These are phyloP conservation scores for Tragulus kanchil DNA, from an alignment of 2,113 vertebrate genomes.

Conservation along the genomic window DNA sequence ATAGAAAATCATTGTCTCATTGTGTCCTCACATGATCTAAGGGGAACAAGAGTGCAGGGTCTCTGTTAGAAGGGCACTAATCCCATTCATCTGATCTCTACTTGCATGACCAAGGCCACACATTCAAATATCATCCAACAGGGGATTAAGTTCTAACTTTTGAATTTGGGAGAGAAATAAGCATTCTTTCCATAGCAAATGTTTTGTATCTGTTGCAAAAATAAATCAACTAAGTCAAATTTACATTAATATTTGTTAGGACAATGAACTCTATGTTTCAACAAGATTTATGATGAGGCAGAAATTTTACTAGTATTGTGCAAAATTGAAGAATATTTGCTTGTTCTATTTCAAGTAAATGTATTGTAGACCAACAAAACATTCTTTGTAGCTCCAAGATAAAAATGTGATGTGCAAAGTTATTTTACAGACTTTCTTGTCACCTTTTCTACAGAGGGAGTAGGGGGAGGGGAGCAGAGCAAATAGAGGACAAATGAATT, in stretches of 20 bases:
- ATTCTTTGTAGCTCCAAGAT: not conserved
- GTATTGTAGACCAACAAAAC: not conserved
- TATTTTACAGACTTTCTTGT: not conserved
- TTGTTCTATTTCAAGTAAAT: not conserved
- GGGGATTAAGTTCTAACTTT: not conserved
- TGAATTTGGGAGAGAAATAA: not conserved
- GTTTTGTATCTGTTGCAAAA: not conserved
- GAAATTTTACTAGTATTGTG: not conserved
- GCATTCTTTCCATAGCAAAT: not conserved
- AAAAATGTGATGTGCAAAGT: not conserved
- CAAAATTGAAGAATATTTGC: not conserved
- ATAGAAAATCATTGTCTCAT: not conserved
- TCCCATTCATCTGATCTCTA: not conserved
- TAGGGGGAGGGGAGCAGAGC: not conserved
- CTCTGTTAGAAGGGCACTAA: not conserved
- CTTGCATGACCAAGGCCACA: not conserved
- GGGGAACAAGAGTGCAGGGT: not conserved
- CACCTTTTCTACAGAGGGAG: not conserved
- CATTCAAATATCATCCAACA: not conserved
- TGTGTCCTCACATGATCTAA: not conserved
- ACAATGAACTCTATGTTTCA: not conserved
- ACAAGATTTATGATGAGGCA: not conserved
- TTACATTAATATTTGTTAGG: not conserved
- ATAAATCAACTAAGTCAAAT: not conserved
- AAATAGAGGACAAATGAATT: not conserved